Percentiles rank a stretch among this genome's conserved stretches.
Conservation (phyloP, 2,797 vertebrate species). For the Carduelis carduelis region DNA sequence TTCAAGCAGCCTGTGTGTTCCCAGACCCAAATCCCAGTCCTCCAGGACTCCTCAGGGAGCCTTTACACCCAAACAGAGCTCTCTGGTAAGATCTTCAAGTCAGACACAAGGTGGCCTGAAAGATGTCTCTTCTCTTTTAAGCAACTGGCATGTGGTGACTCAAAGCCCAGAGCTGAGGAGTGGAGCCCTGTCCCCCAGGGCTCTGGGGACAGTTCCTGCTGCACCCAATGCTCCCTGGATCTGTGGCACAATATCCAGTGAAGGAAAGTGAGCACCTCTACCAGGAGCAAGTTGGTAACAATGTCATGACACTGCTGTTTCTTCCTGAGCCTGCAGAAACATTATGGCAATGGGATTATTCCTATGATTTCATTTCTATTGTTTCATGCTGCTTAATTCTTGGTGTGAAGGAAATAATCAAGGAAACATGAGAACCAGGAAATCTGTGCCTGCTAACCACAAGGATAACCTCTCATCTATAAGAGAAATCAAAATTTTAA, state of each 20-base stretch:
- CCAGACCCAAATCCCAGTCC: not conserved
- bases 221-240: accelerated
- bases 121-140: not conserved
- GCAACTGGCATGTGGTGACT: not conserved
- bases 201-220: not conserved
- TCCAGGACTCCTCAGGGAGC: not conserved
- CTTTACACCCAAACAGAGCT: not conserved
- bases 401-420: not conserved
- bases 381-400: not conserved
- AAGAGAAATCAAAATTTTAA: not conserved
- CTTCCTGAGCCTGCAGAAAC: not conserved
- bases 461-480: not conserved
- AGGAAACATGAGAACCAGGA: not conserved
- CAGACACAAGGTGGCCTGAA: not conserved
- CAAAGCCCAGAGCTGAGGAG: not conserved
- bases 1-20: not conserved
- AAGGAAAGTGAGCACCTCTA: not conserved
- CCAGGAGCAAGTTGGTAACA: not conserved
- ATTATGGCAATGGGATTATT: not conserved
- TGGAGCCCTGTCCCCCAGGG: too few relatives aligned
- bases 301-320: not conserved
- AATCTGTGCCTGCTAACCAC: not conserved
- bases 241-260: accelerated
- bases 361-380: not conserved
- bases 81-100: not conserved